Base-by-base conservation (phyloP, 2,113 vertebrate genomes). In the Uropsilus gracilis region DNA sequence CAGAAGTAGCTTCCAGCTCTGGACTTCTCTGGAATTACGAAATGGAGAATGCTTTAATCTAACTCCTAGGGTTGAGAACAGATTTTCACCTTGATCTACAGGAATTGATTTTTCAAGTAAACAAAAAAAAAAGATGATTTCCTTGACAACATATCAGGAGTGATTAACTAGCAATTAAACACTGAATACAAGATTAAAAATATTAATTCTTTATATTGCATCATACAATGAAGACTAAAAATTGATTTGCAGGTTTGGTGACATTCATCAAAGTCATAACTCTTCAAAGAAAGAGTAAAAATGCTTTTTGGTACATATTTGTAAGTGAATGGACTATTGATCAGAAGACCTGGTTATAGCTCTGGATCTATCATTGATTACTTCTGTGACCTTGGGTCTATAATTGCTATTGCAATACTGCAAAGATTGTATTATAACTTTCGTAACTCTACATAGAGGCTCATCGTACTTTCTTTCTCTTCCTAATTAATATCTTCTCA, bases 111-210 rank as follows among this genome's bases (percentile, higher is more conserved):
- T 80, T 73, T 12, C 42, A 78, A n/a, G 24, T 87, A 86, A 90
- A 94, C 32, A 98, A 73, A 61, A 76, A 98, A 73, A 61, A 76
- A 95, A 89, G 48, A 55, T 72, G n/a, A 94, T 86, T 91, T 73
- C 46, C 80, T 94, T 93, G 78, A 91, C n/a, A 96, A 95, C 91
- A 30, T 30, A 94, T 42, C 95, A 85, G 72, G 34, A 89, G 34
- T 16, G 93, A 94, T 84, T 84, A 94, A 90, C 80, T 24, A 89
- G 66, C 28, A 98, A 96, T 91, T 94, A 96, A 96, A 85, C 32
- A 95, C 17, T 72, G 42, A 90, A 97, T 92, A 81, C 7, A 28
- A 22, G 46, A 86, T 92, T 42, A 94, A 93, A 93, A 95, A 87
- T n/a, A n/a, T 82, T 90, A 78, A 96, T 92, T 42, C 37, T 63